Evolutionary conservation across 64 coral and sea anemone species (phyloP).

Genomic region (Porites australiensis): DNA sequence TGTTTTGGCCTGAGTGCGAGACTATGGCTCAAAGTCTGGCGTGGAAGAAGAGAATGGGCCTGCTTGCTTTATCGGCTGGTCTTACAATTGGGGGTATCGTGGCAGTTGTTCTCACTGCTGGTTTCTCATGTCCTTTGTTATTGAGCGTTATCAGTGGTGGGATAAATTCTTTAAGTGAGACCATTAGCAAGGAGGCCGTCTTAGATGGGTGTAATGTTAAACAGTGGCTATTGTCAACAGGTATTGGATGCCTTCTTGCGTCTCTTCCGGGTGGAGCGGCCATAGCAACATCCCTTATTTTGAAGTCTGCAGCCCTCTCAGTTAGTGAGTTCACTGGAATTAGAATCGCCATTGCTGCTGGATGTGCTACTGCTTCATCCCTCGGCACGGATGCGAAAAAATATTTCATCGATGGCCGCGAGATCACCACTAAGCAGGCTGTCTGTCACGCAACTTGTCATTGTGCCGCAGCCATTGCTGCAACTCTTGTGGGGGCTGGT

Average conservation of each 20-base stretch:
- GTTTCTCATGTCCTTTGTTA: constrained; percentile 18
- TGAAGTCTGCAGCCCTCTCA: constrained; percentile 20
- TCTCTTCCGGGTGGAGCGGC: constrained; percentile 30
- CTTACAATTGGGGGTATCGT: neutral
- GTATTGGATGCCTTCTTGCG: constrained; percentile 37
- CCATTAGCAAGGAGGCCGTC: constrained; percentile 30
- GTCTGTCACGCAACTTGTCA: neutral
- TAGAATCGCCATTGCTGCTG: constrained; percentile 26
- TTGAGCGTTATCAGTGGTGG: constrained; percentile 37
- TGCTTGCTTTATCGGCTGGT: constrained; percentile 7
- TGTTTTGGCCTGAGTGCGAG: constrained; percentile 65
- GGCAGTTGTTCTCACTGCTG: neutral
- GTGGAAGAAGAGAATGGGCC: neutral
- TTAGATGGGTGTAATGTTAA: constrained; percentile 23
- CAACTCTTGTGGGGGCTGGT: constrained; percentile 16
- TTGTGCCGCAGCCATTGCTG: constrained; percentile 3
- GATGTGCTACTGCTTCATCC: constrained; percentile 15
- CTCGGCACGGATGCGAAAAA: constrained; percentile 35
- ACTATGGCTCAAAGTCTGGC: constrained; percentile 55
- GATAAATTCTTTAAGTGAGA: neutral
- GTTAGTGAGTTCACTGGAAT: neutral
- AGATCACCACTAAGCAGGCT: constrained; percentile 41
- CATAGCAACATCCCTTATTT: constrained; percentile 32
- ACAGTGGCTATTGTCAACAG: neutral
- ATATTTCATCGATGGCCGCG: constrained; percentile 28